Percentiles rank a stretch among this genome's conserved stretches.
phyloP scores from a whole-genome alignment of 1,140 invertebrate genomes.

The Anadara kagoshimensis region DNA sequence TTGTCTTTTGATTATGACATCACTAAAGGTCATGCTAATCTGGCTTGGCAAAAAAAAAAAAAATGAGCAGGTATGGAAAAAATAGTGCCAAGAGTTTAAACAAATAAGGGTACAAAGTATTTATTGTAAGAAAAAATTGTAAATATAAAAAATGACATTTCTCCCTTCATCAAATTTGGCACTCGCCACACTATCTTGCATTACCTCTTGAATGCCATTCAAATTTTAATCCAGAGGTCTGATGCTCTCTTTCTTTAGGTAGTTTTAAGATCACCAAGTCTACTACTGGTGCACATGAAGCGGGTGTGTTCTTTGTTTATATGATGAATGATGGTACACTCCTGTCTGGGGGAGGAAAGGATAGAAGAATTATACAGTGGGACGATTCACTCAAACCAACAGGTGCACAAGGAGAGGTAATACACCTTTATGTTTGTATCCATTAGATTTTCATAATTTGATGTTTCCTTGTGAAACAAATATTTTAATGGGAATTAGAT shows the following conservation, averaged over 20 bases:
- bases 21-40: no score
- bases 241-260: conserved; percentile 69
- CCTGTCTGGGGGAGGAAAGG: conserved; percentile 89
- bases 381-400: not conserved
- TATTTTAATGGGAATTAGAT: not conserved
- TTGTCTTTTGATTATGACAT: no score
- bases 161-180: no score
- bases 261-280: conserved; percentile 79
- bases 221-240: no score
- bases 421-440: not conserved
- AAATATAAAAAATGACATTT: no score
- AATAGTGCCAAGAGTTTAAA: no score
- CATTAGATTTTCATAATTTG: not conserved
- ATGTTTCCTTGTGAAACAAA: not conserved
- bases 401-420: not conserved
- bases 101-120: no score
- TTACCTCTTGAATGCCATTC: no score
- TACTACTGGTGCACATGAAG: conserved; percentile 86
- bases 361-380: not conserved
- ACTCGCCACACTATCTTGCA: no score
- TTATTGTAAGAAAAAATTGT: no score
- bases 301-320: conserved; percentile 90
- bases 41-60: no score
- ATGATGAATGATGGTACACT: conserved; percentile 88
- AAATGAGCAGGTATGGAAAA: no score